A percentile compares a stretch with the other conserved stretches of the same genome.
phyloP scores from a whole-genome alignment of 2,888 invertebrate genomes.

The Cynaeus angustus region DNA sequence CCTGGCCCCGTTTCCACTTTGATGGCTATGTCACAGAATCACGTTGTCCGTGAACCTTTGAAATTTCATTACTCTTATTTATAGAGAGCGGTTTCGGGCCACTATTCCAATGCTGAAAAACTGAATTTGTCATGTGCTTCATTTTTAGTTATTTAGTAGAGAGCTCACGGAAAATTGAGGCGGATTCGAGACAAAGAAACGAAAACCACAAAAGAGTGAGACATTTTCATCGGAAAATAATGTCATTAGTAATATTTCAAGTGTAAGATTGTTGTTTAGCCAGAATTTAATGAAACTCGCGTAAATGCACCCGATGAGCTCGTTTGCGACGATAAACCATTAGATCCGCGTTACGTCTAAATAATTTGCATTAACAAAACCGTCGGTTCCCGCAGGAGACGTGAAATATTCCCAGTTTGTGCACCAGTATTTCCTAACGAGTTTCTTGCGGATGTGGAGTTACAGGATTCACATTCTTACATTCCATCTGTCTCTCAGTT shows the following conservation, averaged over 20 bases:
- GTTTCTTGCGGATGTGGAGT: slow-evolving; percentile 41
- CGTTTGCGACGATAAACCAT: slow-evolving; percentile 18
- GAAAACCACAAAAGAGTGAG: not conserved
- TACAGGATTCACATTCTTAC: slow-evolving; percentile 41
- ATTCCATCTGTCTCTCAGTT: slow-evolving; percentile 30
- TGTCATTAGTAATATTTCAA: not conserved
- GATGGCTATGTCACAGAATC: slow-evolving; percentile 52
- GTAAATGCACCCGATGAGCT: slow-evolving; percentile 19
- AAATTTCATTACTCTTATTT: slow-evolving; percentile 52
- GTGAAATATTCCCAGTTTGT: slow-evolving; percentile 27
- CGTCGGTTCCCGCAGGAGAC: slow-evolving; percentile 4
- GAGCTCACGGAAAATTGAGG: slow-evolving; percentile 4
- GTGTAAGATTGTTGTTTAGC: not conserved
- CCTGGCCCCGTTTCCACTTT: slow-evolving; percentile 51
- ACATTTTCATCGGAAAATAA: too few species aligned
- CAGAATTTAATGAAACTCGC: slow-evolving; percentile 15
- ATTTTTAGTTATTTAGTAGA: slow-evolving; percentile 21
- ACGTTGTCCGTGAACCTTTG: slow-evolving; percentile 52
- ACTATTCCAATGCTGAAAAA: slow-evolving; percentile 12
- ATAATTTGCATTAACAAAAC: slow-evolving; percentile 13
- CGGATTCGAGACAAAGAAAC: not conserved
- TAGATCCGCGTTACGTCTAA: slow-evolving; percentile 13
- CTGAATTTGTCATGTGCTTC: slow-evolving; percentile 22
- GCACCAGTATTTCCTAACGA: slow-evolving; percentile 36
- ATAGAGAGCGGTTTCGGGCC: slow-evolving; percentile 21